Conservation (phyloP, 1,140 invertebrate genomes). For the Plectrocnemia conspersa region DNA sequence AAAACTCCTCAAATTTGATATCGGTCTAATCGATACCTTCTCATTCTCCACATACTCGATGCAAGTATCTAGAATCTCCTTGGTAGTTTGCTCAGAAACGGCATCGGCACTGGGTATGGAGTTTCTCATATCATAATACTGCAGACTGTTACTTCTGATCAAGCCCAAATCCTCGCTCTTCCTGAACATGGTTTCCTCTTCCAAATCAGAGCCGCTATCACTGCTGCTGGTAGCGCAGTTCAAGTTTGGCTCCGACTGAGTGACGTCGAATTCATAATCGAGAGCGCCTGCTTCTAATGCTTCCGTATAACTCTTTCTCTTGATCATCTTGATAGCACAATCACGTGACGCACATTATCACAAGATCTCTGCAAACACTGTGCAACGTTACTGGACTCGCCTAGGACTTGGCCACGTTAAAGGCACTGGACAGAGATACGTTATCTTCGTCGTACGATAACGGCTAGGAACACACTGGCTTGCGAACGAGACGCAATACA, state of each 20-base stretch:
- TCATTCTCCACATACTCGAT: slow-evolving; percentile 2
- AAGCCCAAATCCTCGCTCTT: not conserved
- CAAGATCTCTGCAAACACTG: not conserved
- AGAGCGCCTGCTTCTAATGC: slow-evolving; percentile 26
- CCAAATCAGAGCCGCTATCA: not conserved
- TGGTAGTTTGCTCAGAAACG: slow-evolving; percentile 2
- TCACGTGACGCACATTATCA: slow-evolving; percentile 15
- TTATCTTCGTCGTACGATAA: slow-evolving; percentile 13
- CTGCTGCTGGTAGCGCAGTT: slow-evolving; percentile 15
- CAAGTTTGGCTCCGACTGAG: slow-evolving; percentile 3
- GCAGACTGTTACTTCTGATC: slow-evolving; percentile 2
- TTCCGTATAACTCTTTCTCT: slow-evolving; percentile 31
- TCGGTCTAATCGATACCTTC: no score
- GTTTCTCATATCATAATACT: slow-evolving; percentile 6
- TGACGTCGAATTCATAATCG: slow-evolving; percentile 1
- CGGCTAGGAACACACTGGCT: not conserved
- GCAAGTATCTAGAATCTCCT: slow-evolving; percentile 8
- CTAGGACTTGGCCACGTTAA: not conserved
- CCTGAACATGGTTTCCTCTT: slow-evolving; percentile 7
- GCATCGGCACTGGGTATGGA: not conserved
- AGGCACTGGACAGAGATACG: slow-evolving; percentile 2
- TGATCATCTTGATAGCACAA: slow-evolving; percentile 20
- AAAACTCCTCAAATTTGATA: not conserved
- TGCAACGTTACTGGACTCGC: not conserved
- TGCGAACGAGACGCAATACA: slow-evolving; percentile 2